phyloP scores from a whole-genome alignment of 2,797 vertebrate species.

The Spinibarbus caldwelli region DNA sequence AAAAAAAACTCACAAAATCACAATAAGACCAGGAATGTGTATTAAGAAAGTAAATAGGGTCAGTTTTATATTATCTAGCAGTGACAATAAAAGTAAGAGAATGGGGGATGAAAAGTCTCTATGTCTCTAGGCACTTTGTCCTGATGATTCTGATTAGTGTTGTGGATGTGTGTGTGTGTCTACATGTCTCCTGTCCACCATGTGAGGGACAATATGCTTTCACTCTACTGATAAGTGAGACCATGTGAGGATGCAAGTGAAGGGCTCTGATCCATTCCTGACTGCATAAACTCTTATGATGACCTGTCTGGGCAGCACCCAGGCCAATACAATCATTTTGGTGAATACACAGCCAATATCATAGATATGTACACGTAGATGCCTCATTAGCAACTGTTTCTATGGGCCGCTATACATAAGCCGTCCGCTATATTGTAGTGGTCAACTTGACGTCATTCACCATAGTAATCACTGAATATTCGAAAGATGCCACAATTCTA shows the following conservation, averaged over 20 bases:
- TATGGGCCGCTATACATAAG: too few species aligned
- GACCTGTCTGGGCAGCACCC: background rate
- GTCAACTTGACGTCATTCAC: too few species aligned
- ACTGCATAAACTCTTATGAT: background rate
- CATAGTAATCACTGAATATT: too few species aligned
- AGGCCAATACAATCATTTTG: background rate
- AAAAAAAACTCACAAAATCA: background rate
- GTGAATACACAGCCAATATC: background rate
- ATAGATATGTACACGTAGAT: too few species aligned
- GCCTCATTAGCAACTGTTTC: too few species aligned
- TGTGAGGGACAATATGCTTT: constrained; percentile 1
- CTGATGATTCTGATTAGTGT: background rate
- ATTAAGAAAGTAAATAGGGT: background rate
- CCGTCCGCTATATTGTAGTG: too few species aligned
- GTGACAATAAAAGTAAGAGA: background rate
- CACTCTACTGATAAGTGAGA: constrained; percentile 4
- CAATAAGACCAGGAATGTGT: background rate
- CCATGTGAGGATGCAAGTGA: constrained; percentile 20
- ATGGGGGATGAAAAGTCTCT: background rate
- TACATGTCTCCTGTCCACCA: background rate
- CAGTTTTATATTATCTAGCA: background rate
- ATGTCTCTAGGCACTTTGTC: background rate
- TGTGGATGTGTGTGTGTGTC: background rate
- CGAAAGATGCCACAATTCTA: too few species aligned
- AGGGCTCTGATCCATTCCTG: background rate